Base-by-base conservation (phyloP, 1,140 invertebrate species). In the Lepidotrigona ventralis region DNA sequence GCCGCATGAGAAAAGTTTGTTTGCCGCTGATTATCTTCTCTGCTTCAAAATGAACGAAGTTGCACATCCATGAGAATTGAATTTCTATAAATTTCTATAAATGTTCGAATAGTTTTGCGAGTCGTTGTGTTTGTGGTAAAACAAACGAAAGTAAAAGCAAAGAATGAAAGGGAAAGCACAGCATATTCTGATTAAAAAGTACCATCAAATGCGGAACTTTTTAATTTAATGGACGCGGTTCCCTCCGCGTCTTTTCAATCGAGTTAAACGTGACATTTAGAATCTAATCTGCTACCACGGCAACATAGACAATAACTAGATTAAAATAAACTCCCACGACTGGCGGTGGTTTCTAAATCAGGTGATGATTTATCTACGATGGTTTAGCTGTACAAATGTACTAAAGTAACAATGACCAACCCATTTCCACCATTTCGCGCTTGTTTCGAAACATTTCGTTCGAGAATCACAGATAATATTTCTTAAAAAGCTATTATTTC, bases 161-260 rank as follows among this genome's bases (percentile, higher is more conserved):
- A 23, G 11, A n/a, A 69, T 12, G 1, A 11, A 12, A 54, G 33
- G 56, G 51, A 29, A 33, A 33, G 2, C n/a, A n/a, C n/a, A 60
- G 21, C 19, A 39, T n/a, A 23, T 78, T 19, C 19, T 53, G 33
- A 21, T 53, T 33, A 33, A 19, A n/a, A 77, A 46, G 39, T 23
- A 19, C 63, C 53, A 76, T 81, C 64, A 23, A 83, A 78, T 29
- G 17, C 23, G 53, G 12, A 73, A 68, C 63, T 77, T 77, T 82
- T 69, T 58, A 58, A 77, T 82, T 69, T 58, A 51, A 69, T 58
- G 54, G 33, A 69, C 39, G n/a, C 53, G 9, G 19, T 1, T 56
- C 21, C 23, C 4, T 66, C 23, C 23, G 66, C 9, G 26, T 12
- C 39, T 39, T 56, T 73, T 33, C 14, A 46, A 64, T 63, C 69